Percentiles rank a stretch among this genome's conserved stretches.
These are phyloP conservation scores for Eretmochelys imbricata DNA, from an alignment of 2,113 vertebrate genomes.

Conservation along the genomic window DNA sequence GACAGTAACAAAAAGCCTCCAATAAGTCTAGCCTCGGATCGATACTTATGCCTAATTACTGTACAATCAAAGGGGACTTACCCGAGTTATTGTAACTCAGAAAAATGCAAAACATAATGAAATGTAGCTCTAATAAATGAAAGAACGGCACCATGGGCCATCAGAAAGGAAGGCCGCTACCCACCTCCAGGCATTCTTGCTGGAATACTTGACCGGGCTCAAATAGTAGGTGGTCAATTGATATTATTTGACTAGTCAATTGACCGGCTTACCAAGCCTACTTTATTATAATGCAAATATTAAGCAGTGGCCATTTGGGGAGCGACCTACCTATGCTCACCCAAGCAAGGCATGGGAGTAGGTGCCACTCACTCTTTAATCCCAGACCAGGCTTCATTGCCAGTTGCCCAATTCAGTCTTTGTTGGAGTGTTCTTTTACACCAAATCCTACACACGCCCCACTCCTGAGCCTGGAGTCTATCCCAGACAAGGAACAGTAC, in stretches of 20 bases:
- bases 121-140: background rate
- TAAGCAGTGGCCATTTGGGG: background rate
- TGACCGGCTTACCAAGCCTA: background rate
- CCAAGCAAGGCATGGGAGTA: background rate
- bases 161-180: background rate
- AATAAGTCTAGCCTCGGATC: background rate
- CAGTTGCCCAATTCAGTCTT: background rate
- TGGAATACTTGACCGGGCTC: background rate
- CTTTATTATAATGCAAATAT: background rate
- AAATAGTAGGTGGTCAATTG: background rate
- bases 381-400: background rate
- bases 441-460: rapidly evolving
- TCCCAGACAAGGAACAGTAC: background rate
- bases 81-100: no score
- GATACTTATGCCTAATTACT: no score
- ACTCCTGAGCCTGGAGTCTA: background rate
- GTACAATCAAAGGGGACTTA: background rate
- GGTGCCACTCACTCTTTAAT: background rate
- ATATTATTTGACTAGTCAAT: no score
- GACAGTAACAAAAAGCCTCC: background rate
- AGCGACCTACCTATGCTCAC: background rate
- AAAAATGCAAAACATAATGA: no score
- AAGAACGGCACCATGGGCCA: no score
- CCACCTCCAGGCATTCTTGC: background rate
- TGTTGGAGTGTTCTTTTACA: no score